Conservation (phyloP, 2,888 invertebrate species). For the Rhimphoctona megacephalus region DNA sequence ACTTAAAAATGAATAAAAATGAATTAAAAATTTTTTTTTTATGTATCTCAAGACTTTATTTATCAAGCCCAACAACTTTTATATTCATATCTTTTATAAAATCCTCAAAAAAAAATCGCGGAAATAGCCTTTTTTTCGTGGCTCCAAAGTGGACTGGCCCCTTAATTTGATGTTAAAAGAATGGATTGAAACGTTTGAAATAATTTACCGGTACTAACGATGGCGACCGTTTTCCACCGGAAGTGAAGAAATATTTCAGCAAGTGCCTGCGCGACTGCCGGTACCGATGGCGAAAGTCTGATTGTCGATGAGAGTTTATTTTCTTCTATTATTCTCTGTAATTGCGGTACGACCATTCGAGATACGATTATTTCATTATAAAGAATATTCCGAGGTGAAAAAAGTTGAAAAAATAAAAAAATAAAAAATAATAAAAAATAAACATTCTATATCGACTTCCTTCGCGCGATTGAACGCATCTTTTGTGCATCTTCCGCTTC, state of each 20-base stretch:
- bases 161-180: too few relatives aligned
- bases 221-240: constrained; percentile 86
- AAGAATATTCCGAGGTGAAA: neutral
- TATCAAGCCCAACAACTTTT: too few relatives aligned
- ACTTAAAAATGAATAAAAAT: too few relatives aligned
- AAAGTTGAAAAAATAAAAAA: neutral
- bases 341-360: constrained; percentile 30
- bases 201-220: constrained; percentile 86
- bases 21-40: too few relatives aligned
- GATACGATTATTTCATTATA: neutral
- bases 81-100: too few relatives aligned
- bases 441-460: neutral
- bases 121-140: too few relatives aligned
- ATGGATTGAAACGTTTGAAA: neutral
- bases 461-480: constrained; percentile 19
- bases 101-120: too few relatives aligned
- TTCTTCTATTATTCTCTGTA: constrained; percentile 76
- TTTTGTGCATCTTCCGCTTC: constrained; percentile 39
- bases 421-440: neutral
- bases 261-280: constrained; percentile 85
- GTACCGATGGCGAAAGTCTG: constrained; percentile 85
- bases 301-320: constrained; percentile 76
- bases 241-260: constrained; percentile 85
- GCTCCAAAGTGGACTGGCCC: too few relatives aligned
- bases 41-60: too few relatives aligned